A percentile compares a stretch with the other conserved stretches of the same genome.
Conservation (phyloP, 30 jellyfish, hydroid and myxozoan species). For the Aurelia sp. region DNA sequence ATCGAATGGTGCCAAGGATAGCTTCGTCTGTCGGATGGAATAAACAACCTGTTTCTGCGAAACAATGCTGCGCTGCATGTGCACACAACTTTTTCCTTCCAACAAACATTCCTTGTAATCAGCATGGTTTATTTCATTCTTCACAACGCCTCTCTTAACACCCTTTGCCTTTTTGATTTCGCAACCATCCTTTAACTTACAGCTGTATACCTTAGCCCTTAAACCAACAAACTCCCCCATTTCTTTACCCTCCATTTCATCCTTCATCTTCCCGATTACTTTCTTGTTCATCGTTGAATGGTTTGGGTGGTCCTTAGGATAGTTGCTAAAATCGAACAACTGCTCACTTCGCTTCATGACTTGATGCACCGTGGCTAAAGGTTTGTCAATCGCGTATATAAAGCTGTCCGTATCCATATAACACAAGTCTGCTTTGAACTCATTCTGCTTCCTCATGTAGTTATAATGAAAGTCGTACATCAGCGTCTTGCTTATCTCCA, state of each 20-base stretch:
- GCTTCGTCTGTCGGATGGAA: not conserved
- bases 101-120: not conserved
- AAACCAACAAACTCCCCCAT: conserved; percentile 14
- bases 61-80: not conserved
- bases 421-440: too few relatives aligned
- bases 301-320: not conserved
- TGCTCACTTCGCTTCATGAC: too few relatives aligned
- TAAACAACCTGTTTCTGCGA: not conserved
- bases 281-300: conserved; percentile 8
- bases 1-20: not conserved
- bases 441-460: not conserved
- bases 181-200: not conserved
- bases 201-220: conserved; percentile 18
- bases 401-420: too few relatives aligned
- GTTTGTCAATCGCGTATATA: too few relatives aligned
- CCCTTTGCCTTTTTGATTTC: conserved; percentile 17
- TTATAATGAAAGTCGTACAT: conserved; percentile 53
- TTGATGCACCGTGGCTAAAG: too few relatives aligned
- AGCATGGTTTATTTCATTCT: not conserved
- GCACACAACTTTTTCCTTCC: not conserved
- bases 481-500: conserved; percentile 36
- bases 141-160: not conserved
- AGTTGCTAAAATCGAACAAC: not conserved
- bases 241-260: not conserved
- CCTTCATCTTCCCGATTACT: conserved; percentile 26